Evolutionary conservation across 2,888 invertebrate genomes (phyloP).

Genomic region (Dysmachus trigonus): DNA sequence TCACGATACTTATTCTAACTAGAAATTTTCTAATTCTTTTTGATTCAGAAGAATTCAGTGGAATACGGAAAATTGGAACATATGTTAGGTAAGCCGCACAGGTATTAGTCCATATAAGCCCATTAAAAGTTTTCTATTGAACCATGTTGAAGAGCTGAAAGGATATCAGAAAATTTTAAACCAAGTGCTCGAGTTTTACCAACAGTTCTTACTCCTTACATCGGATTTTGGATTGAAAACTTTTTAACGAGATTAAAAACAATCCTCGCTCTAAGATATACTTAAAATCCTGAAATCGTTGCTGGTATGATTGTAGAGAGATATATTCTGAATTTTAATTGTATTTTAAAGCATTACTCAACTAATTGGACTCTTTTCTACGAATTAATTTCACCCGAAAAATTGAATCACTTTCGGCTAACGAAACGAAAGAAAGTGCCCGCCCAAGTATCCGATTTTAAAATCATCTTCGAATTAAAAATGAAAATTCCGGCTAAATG

Average conservation of each 20-base stretch:
- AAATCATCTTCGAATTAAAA: neutral
- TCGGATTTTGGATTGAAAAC: neutral
- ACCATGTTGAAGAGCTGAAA: neutral
- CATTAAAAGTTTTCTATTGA: neutral
- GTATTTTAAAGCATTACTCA: neutral
- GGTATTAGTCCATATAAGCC: neutral
- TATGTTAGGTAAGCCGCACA: neutral
- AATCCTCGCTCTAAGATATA: neutral
- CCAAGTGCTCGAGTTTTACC: neutral
- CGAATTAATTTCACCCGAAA: neutral
- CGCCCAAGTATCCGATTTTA: neutral
- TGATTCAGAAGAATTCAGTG: neutral
- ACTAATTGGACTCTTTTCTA: neutral
- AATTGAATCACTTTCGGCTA: neutral
- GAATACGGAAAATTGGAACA: neutral
- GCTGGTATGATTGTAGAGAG: neutral
- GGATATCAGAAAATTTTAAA: neutral
- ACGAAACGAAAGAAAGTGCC: neutral
- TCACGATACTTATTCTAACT: too few species aligned
- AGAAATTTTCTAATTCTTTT: neutral
- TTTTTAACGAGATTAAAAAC: neutral
- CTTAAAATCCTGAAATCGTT: too few species aligned
- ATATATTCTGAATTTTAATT: neutral
- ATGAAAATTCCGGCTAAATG: neutral
- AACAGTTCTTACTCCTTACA: neutral